Conservation (phyloP, 2,888 invertebrate species). For the Caenorhabditis afra region DNA sequence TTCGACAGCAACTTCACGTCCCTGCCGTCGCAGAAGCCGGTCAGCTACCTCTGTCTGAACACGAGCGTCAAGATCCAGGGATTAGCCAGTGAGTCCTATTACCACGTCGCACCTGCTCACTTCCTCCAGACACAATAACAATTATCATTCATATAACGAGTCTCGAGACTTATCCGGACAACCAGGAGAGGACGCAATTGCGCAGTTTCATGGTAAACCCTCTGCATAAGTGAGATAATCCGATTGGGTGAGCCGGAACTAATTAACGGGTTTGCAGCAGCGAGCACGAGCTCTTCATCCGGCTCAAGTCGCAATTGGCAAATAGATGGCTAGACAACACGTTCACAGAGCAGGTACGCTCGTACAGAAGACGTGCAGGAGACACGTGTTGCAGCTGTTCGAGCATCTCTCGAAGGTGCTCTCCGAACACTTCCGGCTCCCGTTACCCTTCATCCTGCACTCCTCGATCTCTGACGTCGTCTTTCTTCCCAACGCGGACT, state of each 20-base stretch:
- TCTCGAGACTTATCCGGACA: constrained; percentile 37
- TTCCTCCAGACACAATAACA: constrained; percentile 33
- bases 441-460: constrained; percentile 44
- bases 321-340: constrained; percentile 51
- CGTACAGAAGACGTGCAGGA: background rate
- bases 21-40: constrained; percentile 26
- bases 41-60: constrained; percentile 39
- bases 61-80: constrained; percentile 42
- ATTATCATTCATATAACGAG: constrained; percentile 48
- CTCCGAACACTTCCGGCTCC: constrained; percentile 40
- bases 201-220: constrained; percentile 48
- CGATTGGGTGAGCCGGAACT: background rate
- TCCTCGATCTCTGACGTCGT: constrained; percentile 39
- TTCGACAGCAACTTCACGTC: constrained; percentile 51
- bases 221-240: constrained; percentile 37
- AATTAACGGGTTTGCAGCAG: constrained; percentile 34
- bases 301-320: constrained; percentile 47
- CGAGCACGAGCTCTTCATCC: constrained; percentile 45
- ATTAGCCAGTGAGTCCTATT: constrained; percentile 14
- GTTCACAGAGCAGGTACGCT: constrained; percentile 42
- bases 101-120: background rate
- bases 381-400: constrained; percentile 28
- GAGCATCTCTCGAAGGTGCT: constrained; percentile 27
- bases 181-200: constrained; percentile 29
- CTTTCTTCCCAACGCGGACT: constrained; percentile 33